Conservation (phyloP, 2,113 vertebrate species). For the Chaetorhynchus papuensis region DNA sequence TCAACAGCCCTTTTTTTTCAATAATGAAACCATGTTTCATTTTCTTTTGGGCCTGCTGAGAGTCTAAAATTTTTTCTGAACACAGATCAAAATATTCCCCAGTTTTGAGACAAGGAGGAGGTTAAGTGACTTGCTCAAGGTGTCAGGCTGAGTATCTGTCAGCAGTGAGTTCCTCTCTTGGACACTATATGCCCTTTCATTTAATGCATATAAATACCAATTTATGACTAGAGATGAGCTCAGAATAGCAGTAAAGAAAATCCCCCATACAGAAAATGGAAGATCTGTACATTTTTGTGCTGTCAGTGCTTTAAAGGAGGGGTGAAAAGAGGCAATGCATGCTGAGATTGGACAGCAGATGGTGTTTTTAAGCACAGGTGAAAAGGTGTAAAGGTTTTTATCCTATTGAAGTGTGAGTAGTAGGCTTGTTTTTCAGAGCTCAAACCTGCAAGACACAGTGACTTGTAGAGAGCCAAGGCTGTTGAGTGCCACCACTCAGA, state of each 20-base stretch:
- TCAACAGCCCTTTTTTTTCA: not conserved
- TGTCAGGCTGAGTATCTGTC: not conserved
- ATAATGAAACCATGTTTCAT: rapidly evolving
- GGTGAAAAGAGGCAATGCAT: not conserved
- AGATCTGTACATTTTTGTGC: not conserved
- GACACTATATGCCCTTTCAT: rapidly evolving
- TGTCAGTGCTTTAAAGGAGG: not conserved
- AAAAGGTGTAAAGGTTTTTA: not conserved
- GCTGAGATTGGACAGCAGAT: not conserved
- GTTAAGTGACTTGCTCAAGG: not conserved
- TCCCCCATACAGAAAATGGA: not conserved
- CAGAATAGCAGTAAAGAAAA: not conserved
- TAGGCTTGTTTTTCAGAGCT: not conserved
- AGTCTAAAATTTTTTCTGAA: not conserved
- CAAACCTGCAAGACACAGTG: not conserved
- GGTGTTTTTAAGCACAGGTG: not conserved
- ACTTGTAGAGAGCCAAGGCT: not conserved
- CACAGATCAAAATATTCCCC: not conserved
- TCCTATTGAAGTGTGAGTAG: not conserved
- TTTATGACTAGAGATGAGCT: not conserved
- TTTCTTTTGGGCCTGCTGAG: not conserved
- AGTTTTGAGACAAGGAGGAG: not conserved
- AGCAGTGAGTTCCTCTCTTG: not conserved
- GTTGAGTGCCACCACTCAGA: too few relatives aligned
- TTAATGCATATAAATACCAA: not conserved